Base-by-base conservation (phyloP, 92 coral and sea anemone genomes). In the Siderastrea siderea region DNA sequence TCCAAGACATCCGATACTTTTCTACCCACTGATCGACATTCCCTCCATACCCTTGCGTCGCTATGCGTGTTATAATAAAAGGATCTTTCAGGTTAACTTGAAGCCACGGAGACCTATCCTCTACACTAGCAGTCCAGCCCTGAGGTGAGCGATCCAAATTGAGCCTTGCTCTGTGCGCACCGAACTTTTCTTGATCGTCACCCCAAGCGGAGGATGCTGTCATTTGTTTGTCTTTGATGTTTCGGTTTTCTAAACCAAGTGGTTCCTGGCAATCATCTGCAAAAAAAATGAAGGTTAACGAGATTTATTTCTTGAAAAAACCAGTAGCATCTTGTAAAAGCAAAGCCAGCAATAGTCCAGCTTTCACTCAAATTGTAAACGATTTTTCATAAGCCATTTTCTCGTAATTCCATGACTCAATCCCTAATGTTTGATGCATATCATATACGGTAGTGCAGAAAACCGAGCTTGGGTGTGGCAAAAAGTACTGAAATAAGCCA, bases 11-110 rank as follows among this genome's bases (percentile, higher is more conserved):
- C 68, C 90, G 90, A 78, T 93, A 93, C 60, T 81, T 65, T 58
- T 88, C 87, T 16, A 93, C 94, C 96, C 96, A 93, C 80, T 91
- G 96, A 38, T 84, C 80, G 50, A 91, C 17, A 3, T 78, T 58
- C 8, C 94, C 94, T 78, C 96, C 96, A 72, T 78, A 93, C 13
- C 96, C 96, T 79, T 93, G 94, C 13, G 96, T 93, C n/a, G 96
- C 96, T 16, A 93, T 70, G 52, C 92, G 73, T 11, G 96, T 91
- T 19, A 93, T 73, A 46, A 93, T 80, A 58, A 70, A 79, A 14
- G 74, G 89, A 61, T 78, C 86, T 3, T 81, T 77, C 64, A 93
- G 78, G 48, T 88, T 77, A 13, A 93, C 89, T 68, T 93, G 90
- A 67, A 93, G 86, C 96, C 96, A 93, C 16, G 96, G 96, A 9